Conservation (phyloP, 2,888 invertebrate species). For the Euplagia quadripunctaria region DNA sequence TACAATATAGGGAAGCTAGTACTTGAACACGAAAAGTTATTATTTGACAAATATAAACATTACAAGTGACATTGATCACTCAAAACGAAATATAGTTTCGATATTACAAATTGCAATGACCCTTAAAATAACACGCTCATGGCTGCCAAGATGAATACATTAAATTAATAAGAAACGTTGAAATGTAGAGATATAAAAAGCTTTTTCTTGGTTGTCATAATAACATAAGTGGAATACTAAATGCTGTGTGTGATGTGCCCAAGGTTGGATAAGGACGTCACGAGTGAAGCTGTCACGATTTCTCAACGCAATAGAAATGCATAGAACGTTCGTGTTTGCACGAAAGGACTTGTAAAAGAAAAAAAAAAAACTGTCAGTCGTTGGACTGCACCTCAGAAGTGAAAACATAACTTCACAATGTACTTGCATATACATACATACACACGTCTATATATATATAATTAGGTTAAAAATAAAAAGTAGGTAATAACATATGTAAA, state of each 20-base stretch:
- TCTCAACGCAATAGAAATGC: slow-evolving; percentile 54
- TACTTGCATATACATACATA: no score
- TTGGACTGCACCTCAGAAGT: no score
- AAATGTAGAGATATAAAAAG: slow-evolving; percentile 51
- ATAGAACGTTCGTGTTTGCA: slow-evolving; percentile 31
- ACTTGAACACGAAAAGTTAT: not conserved
- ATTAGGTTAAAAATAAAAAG: no score
- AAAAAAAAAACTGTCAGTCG: not conserved
- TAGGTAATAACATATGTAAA: no score
- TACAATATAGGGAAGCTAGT: no score
- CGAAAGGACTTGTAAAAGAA: slow-evolving; percentile 33
- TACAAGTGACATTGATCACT: not conserved
- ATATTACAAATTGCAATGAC: slow-evolving; percentile 30
- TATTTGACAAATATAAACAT: not conserved
- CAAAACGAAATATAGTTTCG: slow-evolving; percentile 23
- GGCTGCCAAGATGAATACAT: slow-evolving; percentile 50
- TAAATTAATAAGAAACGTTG: slow-evolving; percentile 44
- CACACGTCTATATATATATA: no score
- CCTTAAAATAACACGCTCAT: slow-evolving; percentile 38
- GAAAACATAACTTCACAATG: no score
- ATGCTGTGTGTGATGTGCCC: slow-evolving; percentile 46
- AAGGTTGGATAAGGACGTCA: slow-evolving; percentile 75
- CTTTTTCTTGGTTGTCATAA: slow-evolving; percentile 63
- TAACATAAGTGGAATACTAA: slow-evolving; percentile 59
- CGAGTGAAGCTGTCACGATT: slow-evolving; percentile 57